phyloP scores from a whole-genome alignment of 92 coral and sea anemone species.

The Porites cylindrica region DNA sequence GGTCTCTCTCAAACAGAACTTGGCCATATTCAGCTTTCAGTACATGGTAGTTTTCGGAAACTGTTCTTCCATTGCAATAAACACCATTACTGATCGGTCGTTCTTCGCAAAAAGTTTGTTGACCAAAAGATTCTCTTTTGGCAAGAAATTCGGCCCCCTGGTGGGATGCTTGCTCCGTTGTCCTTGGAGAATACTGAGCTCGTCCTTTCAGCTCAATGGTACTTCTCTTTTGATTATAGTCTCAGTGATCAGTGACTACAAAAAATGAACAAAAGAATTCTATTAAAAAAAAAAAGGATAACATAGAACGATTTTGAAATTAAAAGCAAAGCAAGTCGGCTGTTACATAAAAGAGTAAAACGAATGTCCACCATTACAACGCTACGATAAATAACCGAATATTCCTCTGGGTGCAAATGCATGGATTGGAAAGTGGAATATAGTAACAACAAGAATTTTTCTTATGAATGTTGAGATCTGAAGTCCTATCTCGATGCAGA shows the following conservation, averaged over 20 bases:
- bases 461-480: no score
- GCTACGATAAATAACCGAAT: no score
- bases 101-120: neutral
- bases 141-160: no score
- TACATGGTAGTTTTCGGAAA: neutral
- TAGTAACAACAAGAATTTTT: no score
- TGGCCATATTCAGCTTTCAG: neutral
- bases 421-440: no score
- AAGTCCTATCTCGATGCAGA: no score
- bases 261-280: no score
- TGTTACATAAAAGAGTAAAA: neutral
- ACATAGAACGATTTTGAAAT: neutral
- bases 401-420: no score
- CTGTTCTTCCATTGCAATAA: neutral
- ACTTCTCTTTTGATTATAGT: neutral
- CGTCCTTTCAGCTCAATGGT: neutral
- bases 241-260: no score
- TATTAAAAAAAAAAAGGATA: no score
- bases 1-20: conserved; percentile 14
- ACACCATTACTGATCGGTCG: neutral
- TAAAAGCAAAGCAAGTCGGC: neutral
- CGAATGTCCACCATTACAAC: neutral
- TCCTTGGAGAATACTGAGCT: neutral
- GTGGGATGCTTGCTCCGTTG: neutral
- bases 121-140: neutral